Evolutionary conservation across 2,113 vertebrate species (phyloP), one percentile per base, ranked within the genome.

Genomic region (Phaethornis superciliosus): DNA sequence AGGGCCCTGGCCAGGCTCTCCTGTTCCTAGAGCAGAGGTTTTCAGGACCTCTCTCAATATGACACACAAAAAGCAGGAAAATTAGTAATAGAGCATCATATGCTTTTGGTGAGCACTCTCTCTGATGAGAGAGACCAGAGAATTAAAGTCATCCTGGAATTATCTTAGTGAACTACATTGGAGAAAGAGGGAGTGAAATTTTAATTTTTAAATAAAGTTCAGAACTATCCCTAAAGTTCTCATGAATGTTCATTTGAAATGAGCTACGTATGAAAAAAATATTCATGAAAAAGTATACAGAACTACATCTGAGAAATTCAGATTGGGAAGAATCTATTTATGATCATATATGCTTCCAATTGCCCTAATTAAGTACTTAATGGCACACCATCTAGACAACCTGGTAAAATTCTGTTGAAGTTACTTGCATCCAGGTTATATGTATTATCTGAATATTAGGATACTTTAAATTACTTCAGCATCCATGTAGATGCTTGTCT

Each of bases 11-110:
- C 37, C 16, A 65, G 46, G 21, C 51, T 19, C 32, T 76, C 16
- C 40, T 44, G 16, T 27, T 69, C 55, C 22, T 62, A 46, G 8
- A 30, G 4, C 15, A 35, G 20, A 58, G 21, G 6, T 2, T 24
- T 20, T 15, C 0, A 15, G 27, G 5, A 72, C 30, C 49, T 58
- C 5, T 13, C 42, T 19, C 28, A 14, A 13, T 0, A 1, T 32
- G 20, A 47, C 11, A 20, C 19, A 37, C 22, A 88, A 12, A 56
- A 26, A 40, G 11, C 44, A 63, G 46, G 12, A 49, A 7, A 28
- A 65, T 5, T 0, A 4, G 15, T 9, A 52, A 56, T 7, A 67
- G 44, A 64, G 16, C 22, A 72, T 12, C 28, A 9, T 3, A 0
- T 7, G 5, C 12, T 70, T 86, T n/a, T 52, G 56, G 27, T n/a